Base-by-base conservation (phyloP, 1,140 invertebrate genomes). In the Calosoma granatense region DNA sequence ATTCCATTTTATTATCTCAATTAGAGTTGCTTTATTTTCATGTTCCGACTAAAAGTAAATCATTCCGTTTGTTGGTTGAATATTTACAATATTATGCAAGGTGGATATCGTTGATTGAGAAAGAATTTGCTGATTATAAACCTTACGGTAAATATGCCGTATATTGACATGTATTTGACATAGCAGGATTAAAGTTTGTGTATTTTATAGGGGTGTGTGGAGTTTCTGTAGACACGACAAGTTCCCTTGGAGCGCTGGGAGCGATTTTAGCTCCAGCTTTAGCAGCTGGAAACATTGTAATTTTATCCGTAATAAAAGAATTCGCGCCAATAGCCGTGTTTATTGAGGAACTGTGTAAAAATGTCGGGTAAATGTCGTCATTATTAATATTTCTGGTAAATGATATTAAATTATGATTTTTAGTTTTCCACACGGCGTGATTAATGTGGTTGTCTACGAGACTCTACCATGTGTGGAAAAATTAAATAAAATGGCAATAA, bases 51-150 rank as follows among this genome's bases (percentile, higher is more conserved):
- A n/a, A n/a, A n/a, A n/a, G n/a, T n/a, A n/a, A n/a, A n/a, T n/a
- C n/a, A n/a, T n/a, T n/a, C n/a, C n/a, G n/a, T n/a, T n/a, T 66
- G 47, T 52, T 63, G 30, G 56, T 60, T 20, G 56, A 70, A 26
- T 68, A 66, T 63, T 61, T 69, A 43, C 41, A 59, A 54, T 70
- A 67, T 56, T 69, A 65, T 59, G 57, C 69, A 1, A 60, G 55
- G 39, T 22, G 73, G 65, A 20, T 66, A 59, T 53, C 69, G 66
- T 55, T 69, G 64, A 57, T 70, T 70, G 1, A 72, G 22, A 15
- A 71, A 21, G 14, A 70, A 63, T 54, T 59, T 65, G 59, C 72
- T 59, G 70, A 72, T 65, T 21, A 65, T 65, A 59, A 59, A 56
- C 26, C 56, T 36, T 20, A 52, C 22, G 56, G 62, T 61, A 53